phyloP scores from a whole-genome alignment of 2,113 vertebrate genomes.

The Aphelocoma coerulescens region DNA sequence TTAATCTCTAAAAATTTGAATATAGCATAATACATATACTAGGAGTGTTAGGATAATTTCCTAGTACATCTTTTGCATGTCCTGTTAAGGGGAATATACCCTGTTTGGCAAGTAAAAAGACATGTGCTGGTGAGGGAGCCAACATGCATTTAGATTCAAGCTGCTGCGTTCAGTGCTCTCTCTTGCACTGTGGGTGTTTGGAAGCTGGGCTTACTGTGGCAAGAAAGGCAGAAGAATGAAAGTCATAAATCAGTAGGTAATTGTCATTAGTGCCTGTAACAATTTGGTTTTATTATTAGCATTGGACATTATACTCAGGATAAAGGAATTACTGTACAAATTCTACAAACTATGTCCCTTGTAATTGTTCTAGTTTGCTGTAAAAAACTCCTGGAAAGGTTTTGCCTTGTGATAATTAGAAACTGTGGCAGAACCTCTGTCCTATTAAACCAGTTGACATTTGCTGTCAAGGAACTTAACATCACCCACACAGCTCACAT shows the following conservation, averaged over 20 bases:
- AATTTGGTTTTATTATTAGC: not conserved
- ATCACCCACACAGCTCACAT: not conserved
- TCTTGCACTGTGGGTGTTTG: not conserved
- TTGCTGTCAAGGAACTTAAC: not conserved
- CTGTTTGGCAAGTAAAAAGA: not conserved
- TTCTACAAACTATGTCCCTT: not conserved
- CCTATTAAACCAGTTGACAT: not conserved
- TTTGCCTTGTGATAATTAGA: not conserved
- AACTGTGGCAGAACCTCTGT: not conserved
- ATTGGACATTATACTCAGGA: not conserved
- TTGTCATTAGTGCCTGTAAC: not conserved
- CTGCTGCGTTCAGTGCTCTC: not conserved
- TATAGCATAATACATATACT: not conserved
- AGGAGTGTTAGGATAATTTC: not conserved
- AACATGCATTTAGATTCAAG: not conserved
- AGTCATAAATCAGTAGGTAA: slow-evolving; percentile 1
- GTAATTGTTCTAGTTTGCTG: not conserved
- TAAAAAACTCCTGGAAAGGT: not conserved
- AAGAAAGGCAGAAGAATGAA: slow-evolving; percentile 2
- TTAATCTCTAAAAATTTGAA: not conserved
- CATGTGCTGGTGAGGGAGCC: not conserved
- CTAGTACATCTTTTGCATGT: not conserved
- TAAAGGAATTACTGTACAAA: not conserved
- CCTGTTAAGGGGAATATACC: not conserved
- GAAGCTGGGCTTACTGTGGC: not conserved